These are phyloP conservation scores for Distichodus sexfasciatus DNA, from an alignment of 2,797 vertebrate genomes.

Conservation along the genomic window DNA sequence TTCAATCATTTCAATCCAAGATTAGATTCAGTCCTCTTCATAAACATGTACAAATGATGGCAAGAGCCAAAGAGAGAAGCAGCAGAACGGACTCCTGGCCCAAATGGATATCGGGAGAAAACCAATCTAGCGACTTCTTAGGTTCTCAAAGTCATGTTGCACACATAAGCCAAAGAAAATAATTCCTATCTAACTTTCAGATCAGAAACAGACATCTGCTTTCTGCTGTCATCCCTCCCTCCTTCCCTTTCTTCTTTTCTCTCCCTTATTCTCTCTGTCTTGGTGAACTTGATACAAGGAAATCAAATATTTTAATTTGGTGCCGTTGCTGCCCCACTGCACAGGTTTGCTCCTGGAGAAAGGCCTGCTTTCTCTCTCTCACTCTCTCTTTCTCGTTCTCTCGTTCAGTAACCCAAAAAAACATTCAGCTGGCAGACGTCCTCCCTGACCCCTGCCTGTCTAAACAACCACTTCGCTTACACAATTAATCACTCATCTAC, in stretches of 20 bases:
- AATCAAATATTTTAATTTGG: slow-evolving; percentile 33
- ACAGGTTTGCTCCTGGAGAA: slow-evolving; percentile 37
- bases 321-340: slow-evolving; percentile 15
- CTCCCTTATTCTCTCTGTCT: slow-evolving; percentile 23
- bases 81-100: slow-evolving; percentile 20
- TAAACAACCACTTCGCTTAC: slow-evolving; percentile 50
- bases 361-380: slow-evolving; percentile 12
- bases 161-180: slow-evolving; percentile 38
- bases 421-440: slow-evolving; percentile 43
- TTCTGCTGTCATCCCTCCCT: slow-evolving; percentile 35
- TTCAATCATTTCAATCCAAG: slow-evolving; percentile 25
- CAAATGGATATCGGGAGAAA: slow-evolving; percentile 29
- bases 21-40: slow-evolving; percentile 40
- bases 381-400: not conserved
- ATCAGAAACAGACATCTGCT: slow-evolving; percentile 50
- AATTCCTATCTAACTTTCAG: slow-evolving; percentile 36
- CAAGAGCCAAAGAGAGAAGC: slow-evolving; percentile 25
- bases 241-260: slow-evolving; percentile 11
- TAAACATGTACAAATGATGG: slow-evolving; percentile 25
- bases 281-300: slow-evolving; percentile 23
- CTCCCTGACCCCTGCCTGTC: slow-evolving; percentile 46
- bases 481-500: slow-evolving; percentile 47
- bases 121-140: slow-evolving; percentile 22
- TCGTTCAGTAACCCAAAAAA: slow-evolving; percentile 46
- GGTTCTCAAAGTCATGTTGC: slow-evolving; percentile 29